These are phyloP conservation scores for Platorchestia sp. DNA, from an alignment of 1,140 invertebrate species.

Conservation along the genomic window DNA sequence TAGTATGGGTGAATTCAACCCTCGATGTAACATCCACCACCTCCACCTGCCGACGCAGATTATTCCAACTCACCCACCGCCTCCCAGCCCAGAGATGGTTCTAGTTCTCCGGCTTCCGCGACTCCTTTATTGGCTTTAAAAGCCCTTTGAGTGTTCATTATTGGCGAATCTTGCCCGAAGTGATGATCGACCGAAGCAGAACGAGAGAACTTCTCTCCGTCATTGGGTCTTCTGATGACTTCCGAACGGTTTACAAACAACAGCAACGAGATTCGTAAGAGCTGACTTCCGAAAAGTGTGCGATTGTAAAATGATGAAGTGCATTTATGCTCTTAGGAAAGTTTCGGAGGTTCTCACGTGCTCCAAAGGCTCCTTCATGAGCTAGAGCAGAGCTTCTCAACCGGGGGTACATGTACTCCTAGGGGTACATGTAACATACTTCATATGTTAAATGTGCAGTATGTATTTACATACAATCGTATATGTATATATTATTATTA, in stretches of 20 bases:
- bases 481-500: too few relatives aligned
- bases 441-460: too few relatives aligned
- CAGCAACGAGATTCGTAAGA: not conserved
- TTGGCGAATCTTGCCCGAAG: not conserved
- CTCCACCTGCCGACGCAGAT: not conserved
- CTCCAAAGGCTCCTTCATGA: not conserved
- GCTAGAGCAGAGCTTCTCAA: too few relatives aligned
- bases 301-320: not conserved
- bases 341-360: not conserved
- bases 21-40: not conserved
- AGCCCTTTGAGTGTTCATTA: not conserved
- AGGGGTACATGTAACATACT: too few relatives aligned
- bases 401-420: too few relatives aligned
- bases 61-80: not conserved
- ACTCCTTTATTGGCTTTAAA: slow-evolving; percentile 1
- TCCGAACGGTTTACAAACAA: not conserved
- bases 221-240: not conserved
- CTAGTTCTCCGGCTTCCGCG: not conserved
- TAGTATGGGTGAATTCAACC: not conserved
- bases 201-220: not conserved
- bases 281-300: not conserved
- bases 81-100: not conserved
- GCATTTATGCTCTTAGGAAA: not conserved
- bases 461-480: too few relatives aligned
- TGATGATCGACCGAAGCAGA: not conserved